A percentile compares a stretch with the other conserved stretches of the same genome.
Conservation (phyloP, 2,888 invertebrate genomes). For the Leucozona laternaria region DNA sequence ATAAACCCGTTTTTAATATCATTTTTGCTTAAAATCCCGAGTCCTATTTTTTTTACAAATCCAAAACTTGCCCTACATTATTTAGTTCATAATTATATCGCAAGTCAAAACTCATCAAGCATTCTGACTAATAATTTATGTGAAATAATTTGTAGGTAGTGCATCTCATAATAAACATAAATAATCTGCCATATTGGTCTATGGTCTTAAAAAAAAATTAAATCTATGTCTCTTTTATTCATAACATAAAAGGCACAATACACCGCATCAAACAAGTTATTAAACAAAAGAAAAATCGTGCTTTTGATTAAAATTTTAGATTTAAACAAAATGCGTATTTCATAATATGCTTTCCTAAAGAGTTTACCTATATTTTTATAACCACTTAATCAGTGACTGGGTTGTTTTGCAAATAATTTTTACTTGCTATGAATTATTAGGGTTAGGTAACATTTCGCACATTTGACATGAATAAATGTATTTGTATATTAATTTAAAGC, state of each 20-base stretch:
- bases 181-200: background rate
- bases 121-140: background rate
- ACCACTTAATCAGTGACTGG: background rate
- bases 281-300: conserved; percentile 29
- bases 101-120: background rate
- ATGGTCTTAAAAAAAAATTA: background rate
- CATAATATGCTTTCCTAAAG: background rate
- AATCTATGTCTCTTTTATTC: background rate
- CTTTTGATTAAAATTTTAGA: conserved; percentile 15
- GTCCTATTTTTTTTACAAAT: background rate
- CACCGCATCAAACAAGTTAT: background rate
- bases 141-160: background rate
- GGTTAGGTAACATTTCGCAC: background rate
- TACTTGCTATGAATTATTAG: background rate
- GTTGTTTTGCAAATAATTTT: background rate
- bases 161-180: background rate
- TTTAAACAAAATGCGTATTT: conserved; percentile 3
- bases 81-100: no score
- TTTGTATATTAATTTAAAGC: background rate
- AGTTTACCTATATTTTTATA: conserved; percentile 10
- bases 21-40: no score
- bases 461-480: background rate
- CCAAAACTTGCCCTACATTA: background rate
- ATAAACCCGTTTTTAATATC: no score
- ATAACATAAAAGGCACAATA: background rate